These are phyloP conservation scores for Macrophya alboannulata DNA, from an alignment of 2,888 invertebrate species.

Conservation along the genomic window DNA sequence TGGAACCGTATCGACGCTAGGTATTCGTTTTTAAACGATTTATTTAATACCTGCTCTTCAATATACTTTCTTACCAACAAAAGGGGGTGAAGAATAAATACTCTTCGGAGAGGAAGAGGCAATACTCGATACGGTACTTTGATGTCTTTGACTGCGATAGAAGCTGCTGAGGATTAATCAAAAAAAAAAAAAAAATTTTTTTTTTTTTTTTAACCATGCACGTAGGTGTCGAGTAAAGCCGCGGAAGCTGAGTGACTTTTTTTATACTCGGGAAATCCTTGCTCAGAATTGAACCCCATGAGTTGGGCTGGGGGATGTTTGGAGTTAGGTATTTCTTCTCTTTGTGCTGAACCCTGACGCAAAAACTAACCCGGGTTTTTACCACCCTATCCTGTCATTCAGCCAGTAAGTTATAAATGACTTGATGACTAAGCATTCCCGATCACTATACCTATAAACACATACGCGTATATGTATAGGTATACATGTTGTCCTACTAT, in stretches of 20 bases:
- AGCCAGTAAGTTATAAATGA: constrained; percentile 39
- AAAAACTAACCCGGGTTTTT: constrained; percentile 33
- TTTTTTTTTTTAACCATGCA: background rate
- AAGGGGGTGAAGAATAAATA: background rate
- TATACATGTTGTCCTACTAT: constrained; percentile 8
- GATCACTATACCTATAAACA: background rate
- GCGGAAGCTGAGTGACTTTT: constrained; percentile 25
- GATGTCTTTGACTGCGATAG: constrained; percentile 1
- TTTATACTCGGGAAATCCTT: constrained; percentile 21
- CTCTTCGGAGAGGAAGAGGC: background rate
- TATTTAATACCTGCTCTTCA: background rate
- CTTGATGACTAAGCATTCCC: constrained; percentile 31
- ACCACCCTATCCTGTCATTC: constrained; percentile 26
- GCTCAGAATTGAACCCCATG: constrained; percentile 22
- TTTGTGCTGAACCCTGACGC: constrained; percentile 16
- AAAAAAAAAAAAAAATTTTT: background rate
- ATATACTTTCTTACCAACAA: background rate
- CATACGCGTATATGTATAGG: background rate
- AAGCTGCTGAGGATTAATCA: background rate
- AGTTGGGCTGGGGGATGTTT: constrained; percentile 4
- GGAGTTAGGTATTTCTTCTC: constrained; percentile 22
- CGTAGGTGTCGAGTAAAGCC: background rate
- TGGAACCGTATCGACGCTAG: background rate
- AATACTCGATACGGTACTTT: background rate
- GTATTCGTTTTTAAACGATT: background rate